Conservation (phyloP, 2,113 vertebrate species). For the Perccottus glenii region DNA sequence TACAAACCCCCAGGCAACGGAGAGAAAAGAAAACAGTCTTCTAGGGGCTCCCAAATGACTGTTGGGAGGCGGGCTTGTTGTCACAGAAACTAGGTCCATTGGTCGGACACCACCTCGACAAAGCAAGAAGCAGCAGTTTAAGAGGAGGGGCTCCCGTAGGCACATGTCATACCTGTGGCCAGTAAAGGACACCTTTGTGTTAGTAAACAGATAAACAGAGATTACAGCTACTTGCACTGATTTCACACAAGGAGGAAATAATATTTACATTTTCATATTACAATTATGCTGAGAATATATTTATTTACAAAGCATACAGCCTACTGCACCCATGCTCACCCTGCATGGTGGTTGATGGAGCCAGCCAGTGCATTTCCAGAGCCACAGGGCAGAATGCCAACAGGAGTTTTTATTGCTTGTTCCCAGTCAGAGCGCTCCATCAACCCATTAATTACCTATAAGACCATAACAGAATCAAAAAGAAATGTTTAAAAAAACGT, state of each 20-base stretch:
- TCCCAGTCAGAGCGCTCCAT: constrained; percentile 90
- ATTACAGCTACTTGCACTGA: not conserved
- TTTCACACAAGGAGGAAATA: no score
- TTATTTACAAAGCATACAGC: not conserved
- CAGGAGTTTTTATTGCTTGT: constrained; percentile 87
- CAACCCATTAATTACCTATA: constrained; percentile 89
- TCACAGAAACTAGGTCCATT: constrained; percentile 90
- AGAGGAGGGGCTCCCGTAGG: constrained; percentile 87
- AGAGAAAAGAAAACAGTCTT: constrained; percentile 88
- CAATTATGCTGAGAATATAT: no score
- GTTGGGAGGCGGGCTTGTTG: constrained; percentile 79
- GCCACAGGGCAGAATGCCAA: constrained; percentile 89
- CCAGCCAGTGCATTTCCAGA: constrained; percentile 91
- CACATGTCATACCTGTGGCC: constrained; percentile 85
- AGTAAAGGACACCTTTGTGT: not conserved
- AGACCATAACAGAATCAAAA: constrained; percentile 6
- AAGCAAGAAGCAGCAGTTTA: constrained; percentile 89
- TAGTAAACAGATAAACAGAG: constrained; percentile 5
- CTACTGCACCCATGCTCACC: constrained; percentile 70
- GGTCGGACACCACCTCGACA: constrained; percentile 84
- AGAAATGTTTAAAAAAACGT: not conserved
- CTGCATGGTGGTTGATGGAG: constrained; percentile 86
- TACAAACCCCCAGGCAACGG: constrained; percentile 93
- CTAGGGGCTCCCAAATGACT: constrained; percentile 59
- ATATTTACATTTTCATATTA: no score